phyloP scores from a whole-genome alignment of 2,888 invertebrate genomes.

The Rhynchonema sp. region DNA sequence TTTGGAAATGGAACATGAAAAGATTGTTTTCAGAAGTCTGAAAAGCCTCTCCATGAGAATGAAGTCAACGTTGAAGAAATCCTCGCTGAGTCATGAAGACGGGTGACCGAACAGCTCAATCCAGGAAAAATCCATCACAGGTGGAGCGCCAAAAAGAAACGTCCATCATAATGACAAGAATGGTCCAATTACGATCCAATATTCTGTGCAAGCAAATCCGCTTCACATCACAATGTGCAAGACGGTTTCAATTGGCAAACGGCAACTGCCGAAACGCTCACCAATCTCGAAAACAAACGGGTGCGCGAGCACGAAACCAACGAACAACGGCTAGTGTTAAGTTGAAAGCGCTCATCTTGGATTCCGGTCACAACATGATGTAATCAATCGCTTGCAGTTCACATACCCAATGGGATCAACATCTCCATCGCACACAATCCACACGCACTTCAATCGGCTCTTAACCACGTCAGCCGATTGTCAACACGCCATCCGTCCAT shows the following conservation, averaged over 20 bases:
- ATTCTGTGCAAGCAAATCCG: conserved; percentile 61
- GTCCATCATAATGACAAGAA: too few species aligned
- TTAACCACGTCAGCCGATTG: conserved; percentile 53
- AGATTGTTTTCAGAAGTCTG: conserved; percentile 39
- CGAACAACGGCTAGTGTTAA: conserved; percentile 50
- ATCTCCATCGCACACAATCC: conserved; percentile 97
- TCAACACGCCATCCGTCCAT: conserved; percentile 81
- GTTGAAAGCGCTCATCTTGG: conserved; percentile 71
- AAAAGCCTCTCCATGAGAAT: conserved; percentile 60
- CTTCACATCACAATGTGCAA: conserved; percentile 67
- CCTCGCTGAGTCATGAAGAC: conserved; percentile 41
- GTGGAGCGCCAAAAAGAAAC: too few species aligned
- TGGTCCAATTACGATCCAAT: conserved; percentile 53
- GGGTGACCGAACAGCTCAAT: conserved; percentile 35
- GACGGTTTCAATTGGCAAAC: conserved; percentile 45
- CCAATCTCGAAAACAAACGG: conserved; percentile 30
- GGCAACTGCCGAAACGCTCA: conserved; percentile 20
- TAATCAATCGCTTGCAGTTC: conserved; percentile 59
- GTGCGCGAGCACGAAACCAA: conserved; percentile 35
- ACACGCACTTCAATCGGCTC: conserved; percentile 42
- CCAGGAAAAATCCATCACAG: conserved; percentile 48
- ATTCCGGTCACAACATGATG: conserved; percentile 68
- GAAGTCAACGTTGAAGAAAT: conserved; percentile 52
- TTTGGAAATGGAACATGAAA: too few species aligned
- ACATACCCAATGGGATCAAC: conserved; percentile 88